Evolutionary conservation across 2,113 vertebrate species (phyloP), one percentile per base, ranked within the genome.

Genomic region (Sander vitreus): DNA sequence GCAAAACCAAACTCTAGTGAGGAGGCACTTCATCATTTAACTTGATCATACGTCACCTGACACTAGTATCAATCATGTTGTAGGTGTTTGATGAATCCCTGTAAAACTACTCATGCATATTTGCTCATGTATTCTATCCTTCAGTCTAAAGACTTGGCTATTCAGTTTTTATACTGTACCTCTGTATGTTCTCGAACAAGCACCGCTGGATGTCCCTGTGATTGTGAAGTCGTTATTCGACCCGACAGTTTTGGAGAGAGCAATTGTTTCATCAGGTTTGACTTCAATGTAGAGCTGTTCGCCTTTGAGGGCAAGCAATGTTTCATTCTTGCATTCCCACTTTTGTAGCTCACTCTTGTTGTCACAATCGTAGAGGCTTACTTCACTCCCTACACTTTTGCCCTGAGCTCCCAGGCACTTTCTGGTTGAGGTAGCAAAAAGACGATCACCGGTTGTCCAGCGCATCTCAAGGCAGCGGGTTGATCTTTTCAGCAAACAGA

Each of bases 311-410:
- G 92, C 95, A 33, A 99, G 95, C 70, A 97, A 92, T 0, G 96
- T 97, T 63, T 95, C 95, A 30, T 97, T 97, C 79, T 67, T 96
- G 94, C 98, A 99, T 83, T 97, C 96, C 98, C 98, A 99, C 85
- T 95, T 96, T 84, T 99, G 98, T 3, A 97, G 90, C 21, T 89
- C 86, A 2, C 74, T 96, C n/a, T 48, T 94, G 0, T 95, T 91
- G 60, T 97, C 93, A 69, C 98, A 99, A 16, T 94, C 93, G 10
- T 95, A 97, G 36, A 96, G 89, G 76, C 78, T 94, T 70, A 99
- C 43, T 1, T 94, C 83, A 67, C 95, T 96, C 90, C 96, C 96
- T 62, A 96, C 94, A 0, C 53, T 94, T 83, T 93, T 96, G 25
- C 95, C 95, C 48, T 96, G 88, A 0, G 94, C 96, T 11, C 96